Evolutionary conservation across 2,888 invertebrate genomes (phyloP), one percentile per base, ranked within the genome.

Genomic region (Eilema griseolum): DNA sequence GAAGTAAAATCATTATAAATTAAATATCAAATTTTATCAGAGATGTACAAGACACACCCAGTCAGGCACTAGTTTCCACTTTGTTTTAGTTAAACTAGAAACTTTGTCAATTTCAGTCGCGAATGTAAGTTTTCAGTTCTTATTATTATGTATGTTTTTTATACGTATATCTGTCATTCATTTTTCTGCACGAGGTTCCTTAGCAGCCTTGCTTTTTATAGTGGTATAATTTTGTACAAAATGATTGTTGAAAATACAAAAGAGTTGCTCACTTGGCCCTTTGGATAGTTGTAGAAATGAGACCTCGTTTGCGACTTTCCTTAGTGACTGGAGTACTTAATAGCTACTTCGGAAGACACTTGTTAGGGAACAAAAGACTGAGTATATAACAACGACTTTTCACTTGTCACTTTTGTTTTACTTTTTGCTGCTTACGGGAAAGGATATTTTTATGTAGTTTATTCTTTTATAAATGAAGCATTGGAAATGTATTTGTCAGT

Each of bases 261-360:
- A 79, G 83, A 67, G 41, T 71, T 74, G 41, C 73, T 70, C 77
- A 72, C 81, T 82, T 77, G 79, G 80, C 85, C 79, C 79, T 72
- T 66, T 64, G 74, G 74, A 77, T 82, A 80, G 75, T 78, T 66
- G 76, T 67, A 74, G 76, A 73, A 81, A 79, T 71, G 72, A 76
- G 80, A 72, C 71, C 84, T 82, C 75, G 72, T 82, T 77, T 78
- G 71, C 74, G 72, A 71, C 77, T 75, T 79, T 81, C 76, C 61
- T 76, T 77, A 77, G 73, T 67, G 77, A 62, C 71, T 86, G 76
- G 71, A 90, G 89, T 79, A 84, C 86, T 80, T 90, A 90, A 90
- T 89, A 85, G 85, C 86, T 83, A 85, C 87, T 86, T 78, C 72
- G 73, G 80, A 80, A 83, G 84, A 85, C 84, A 85, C 85, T 88